phyloP scores from a whole-genome alignment of 2,797 vertebrate genomes.

The Kryptolebias ocellatus region DNA sequence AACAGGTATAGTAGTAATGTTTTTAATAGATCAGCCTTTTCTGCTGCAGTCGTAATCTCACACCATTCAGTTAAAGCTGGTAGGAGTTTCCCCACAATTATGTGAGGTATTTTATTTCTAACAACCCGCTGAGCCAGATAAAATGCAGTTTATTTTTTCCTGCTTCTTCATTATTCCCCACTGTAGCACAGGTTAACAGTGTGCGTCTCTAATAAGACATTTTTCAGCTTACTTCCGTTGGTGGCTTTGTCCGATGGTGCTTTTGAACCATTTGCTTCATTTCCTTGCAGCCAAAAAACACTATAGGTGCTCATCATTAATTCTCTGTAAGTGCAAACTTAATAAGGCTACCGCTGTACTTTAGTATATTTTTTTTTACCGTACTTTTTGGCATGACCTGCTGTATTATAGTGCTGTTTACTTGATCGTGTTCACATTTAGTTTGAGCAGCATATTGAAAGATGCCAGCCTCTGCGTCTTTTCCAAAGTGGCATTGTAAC shows the following conservation, averaged over 20 bases:
- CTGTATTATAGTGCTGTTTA: no score
- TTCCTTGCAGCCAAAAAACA: background rate
- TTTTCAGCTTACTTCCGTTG: background rate
- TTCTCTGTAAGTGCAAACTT: no score
- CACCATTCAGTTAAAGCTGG: background rate
- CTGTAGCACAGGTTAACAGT: background rate
- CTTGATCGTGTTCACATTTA: no score
- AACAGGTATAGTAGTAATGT: background rate
- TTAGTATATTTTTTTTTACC: no score
- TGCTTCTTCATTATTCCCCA: background rate
- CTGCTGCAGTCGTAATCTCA: background rate
- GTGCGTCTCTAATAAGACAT: background rate
- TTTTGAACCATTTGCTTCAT: background rate
- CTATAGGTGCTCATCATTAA: no score
- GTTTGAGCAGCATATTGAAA: no score
- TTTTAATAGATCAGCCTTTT: background rate
- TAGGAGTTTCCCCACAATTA: background rate
- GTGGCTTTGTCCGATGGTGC: background rate
- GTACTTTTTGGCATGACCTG: no score
- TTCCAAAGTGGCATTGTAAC: no score
- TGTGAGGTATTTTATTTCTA: background rate
- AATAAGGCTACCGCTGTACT: no score
- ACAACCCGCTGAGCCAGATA: background rate
- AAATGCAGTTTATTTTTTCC: background rate
- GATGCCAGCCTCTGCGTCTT: no score